Percentiles rank a stretch among this genome's conserved stretches.
Conservation (phyloP, 2,797 vertebrate genomes). For the Loriculus beryllinus region DNA sequence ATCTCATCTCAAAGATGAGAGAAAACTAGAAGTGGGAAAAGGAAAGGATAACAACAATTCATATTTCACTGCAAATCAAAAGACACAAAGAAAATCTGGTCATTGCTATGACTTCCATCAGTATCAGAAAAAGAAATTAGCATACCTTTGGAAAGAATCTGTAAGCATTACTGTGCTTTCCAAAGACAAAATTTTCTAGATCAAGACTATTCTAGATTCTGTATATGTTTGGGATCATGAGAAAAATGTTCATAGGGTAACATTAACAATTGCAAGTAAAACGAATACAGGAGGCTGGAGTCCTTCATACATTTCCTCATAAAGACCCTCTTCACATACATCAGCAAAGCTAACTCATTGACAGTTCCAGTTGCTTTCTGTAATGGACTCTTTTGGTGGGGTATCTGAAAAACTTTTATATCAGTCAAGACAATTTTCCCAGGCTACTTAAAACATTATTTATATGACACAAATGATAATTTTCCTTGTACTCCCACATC, state of each 20-base stretch:
- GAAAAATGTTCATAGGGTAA: not conserved
- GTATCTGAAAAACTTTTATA: not conserved
- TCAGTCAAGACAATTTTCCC: not conserved
- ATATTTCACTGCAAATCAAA: not conserved
- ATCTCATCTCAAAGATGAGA: not conserved
- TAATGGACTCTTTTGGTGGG: not conserved
- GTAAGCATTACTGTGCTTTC: not conserved
- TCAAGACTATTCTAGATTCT: not conserved
- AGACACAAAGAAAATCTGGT: not conserved
- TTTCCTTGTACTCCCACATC: not conserved
- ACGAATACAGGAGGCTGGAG: not conserved
- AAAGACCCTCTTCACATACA: not conserved
- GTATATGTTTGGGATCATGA: not conserved
- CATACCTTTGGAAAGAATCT: not conserved
- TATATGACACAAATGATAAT: not conserved
- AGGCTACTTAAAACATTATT: not conserved
- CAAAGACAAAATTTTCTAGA: not conserved
- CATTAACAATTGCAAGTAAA: not conserved
- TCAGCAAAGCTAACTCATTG: not conserved
- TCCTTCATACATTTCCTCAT: not conserved
- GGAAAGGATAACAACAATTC: not conserved
- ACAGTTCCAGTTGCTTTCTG: not conserved
- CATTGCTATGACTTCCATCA: not conserved
- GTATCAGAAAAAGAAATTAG: not conserved
- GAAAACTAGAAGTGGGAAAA: not conserved